These are phyloP conservation scores for Gopherus evgoodei DNA, from an alignment of 2,113 vertebrate genomes.

Conservation along the genomic window DNA sequence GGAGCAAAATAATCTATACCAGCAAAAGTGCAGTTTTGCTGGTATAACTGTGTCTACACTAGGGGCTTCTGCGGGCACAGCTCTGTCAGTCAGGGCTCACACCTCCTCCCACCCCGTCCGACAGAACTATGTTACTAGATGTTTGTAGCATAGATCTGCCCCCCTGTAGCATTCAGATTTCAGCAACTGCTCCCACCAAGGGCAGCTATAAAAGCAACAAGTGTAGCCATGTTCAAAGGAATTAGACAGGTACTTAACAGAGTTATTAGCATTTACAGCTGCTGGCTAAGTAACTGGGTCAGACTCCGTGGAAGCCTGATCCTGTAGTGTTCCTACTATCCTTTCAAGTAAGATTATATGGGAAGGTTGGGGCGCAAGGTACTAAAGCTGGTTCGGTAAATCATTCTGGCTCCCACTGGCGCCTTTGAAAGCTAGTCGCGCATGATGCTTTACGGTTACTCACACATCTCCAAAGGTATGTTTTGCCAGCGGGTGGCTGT, in stretches of 20 bases:
- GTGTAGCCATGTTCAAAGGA: not conserved
- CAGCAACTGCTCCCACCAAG: not conserved
- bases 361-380: not conserved
- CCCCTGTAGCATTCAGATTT: not conserved
- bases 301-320: not conserved
- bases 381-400: not conserved
- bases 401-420: not conserved
- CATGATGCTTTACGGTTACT: not conserved
- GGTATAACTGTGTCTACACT: not conserved
- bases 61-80: not conserved
- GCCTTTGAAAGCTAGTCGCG: not conserved
- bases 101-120: not conserved
- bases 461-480: fast-evolving
- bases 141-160: not conserved
- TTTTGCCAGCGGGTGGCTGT: not conserved
- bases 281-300: not conserved
- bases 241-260: not conserved
- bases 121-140: not conserved
- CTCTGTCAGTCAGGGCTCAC: not conserved
- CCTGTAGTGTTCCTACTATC: conserved; percentile 11
- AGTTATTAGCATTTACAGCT: not conserved
- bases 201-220: conserved; percentile 3
- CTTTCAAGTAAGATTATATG: conserved; percentile 6
- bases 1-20: not conserved
- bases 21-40: not conserved